Evolutionary conservation across 2,113 vertebrate species (phyloP).

Genomic region (Excalfactoria chinensis): DNA sequence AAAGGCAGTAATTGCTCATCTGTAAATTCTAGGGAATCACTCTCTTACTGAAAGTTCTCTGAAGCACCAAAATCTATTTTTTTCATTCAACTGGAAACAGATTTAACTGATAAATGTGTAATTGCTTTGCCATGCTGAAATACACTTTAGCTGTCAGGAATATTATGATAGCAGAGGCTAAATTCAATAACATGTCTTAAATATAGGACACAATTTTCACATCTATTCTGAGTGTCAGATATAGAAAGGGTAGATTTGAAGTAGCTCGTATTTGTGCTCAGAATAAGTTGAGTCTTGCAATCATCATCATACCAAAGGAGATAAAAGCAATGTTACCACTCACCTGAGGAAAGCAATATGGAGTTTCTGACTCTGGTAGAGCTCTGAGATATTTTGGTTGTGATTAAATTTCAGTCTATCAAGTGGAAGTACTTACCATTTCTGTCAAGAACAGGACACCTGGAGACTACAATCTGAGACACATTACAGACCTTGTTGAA

Average conservation of each 20-base stretch:
- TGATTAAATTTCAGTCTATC: not conserved
- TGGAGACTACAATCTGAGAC: not conserved
- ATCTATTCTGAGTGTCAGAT: not conserved
- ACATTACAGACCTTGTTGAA: not conserved
- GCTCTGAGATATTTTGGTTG: not conserved
- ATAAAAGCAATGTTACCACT: not conserved
- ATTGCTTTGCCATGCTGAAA: not conserved
- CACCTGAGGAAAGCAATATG: not conserved
- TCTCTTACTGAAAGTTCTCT: conserved; percentile 16
- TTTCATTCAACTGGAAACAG: conserved; percentile 10
- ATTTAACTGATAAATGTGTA: conserved; percentile 34
- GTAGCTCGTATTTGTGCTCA: not conserved
- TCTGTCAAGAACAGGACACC: not conserved
- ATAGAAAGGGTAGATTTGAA: not conserved
- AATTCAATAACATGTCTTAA: not conserved
- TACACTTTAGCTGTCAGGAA: not conserved
- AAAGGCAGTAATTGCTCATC: conserved; percentile 25
- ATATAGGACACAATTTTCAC: not conserved
- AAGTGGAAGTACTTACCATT: not conserved
- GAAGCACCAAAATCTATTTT: conserved; percentile 8
- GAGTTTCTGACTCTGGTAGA: not conserved
- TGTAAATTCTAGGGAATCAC: conserved; percentile 21
- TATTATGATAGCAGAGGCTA: conserved; percentile 2
- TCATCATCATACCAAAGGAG: not conserved
- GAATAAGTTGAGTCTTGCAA: not conserved